Evolutionary conservation across 2,113 vertebrate genomes (phyloP), one percentile per base, ranked within the genome.

Genomic region (Sciurus niger): DNA sequence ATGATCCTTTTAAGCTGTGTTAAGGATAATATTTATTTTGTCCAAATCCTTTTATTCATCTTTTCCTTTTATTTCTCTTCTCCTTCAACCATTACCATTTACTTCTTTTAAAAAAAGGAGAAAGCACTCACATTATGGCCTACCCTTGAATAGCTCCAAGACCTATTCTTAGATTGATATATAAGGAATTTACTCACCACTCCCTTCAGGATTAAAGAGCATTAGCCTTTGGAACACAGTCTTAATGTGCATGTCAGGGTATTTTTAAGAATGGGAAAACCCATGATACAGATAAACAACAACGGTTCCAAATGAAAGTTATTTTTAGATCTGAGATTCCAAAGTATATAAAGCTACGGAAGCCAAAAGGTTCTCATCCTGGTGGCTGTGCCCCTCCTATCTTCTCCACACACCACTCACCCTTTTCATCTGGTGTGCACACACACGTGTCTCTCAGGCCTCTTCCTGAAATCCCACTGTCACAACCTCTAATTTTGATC

Each of bases 251-350:
- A 84, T 77, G 77, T 85, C 88, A 94, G 95, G 83, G 87, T 96
- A 97, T 97, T 98, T 98, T 98, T 98, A 97, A 98, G 97, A 98
- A 98, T 98, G 98, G 95, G 97, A 97, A 98, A 98, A 96, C 90
- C 97, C 96, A 74, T 88, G 90, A 92, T 92, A 96, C 94, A 43
- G 95, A 97, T 97, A 95, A 98, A 97, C 97, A 97, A 76, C 89
- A 79, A 28, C 12, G 37, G 14, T 55, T 95, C 95, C 94, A 97
- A 95, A 86, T 0, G 1, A 79, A 25, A 53, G 11, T 93, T 97
- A 96, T 94, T 97, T 97, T 97, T 93, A 97, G 96, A 86, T 17
- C 43, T 94, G 87, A 82, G 73, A 93, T 95, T 96, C 93, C 37
- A 8, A 93, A 90, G 87, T 82, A 87, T 93, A 90, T 95, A 96